These are phyloP conservation scores for Azorinus chamasolen DNA, from an alignment of 2,888 invertebrate species.

Conservation along the genomic window DNA sequence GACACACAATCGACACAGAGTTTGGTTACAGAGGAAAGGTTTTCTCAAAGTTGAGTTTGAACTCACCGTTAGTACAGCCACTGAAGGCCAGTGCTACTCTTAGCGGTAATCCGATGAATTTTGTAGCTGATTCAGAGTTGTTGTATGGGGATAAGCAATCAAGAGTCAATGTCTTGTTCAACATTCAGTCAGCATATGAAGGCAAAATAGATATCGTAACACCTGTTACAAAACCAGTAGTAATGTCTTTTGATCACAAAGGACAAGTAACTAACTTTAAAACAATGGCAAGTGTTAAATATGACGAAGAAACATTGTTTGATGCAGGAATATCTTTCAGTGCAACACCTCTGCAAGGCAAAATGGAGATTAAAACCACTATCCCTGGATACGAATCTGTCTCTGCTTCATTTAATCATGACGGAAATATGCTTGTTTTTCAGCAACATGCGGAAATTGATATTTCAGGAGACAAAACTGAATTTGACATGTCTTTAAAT, in stretches of 20 bases:
- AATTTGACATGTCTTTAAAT: slow-evolving; percentile 59
- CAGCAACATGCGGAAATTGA: slow-evolving; percentile 46
- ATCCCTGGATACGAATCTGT: slow-evolving; percentile 18
- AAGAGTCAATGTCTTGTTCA: slow-evolving; percentile 6
- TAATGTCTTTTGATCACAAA: slow-evolving; percentile 37
- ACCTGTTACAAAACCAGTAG: too few relatives aligned
- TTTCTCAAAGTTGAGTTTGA: too few relatives aligned
- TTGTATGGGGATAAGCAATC: not conserved
- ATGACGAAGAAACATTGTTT: slow-evolving; percentile 11
- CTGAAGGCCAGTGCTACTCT: too few relatives aligned
- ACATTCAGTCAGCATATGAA: slow-evolving; percentile 12
- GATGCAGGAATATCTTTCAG: slow-evolving; percentile 18
- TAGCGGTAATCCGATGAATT: too few relatives aligned
- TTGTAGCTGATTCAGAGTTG: too few relatives aligned
- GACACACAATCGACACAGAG: too few relatives aligned
- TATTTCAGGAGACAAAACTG: slow-evolving; percentile 50
- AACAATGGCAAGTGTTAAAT: not conserved
- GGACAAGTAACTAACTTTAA: slow-evolving; percentile 45
- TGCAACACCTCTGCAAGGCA: not conserved
- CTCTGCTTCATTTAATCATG: slow-evolving; percentile 37
- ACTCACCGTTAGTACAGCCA: too few relatives aligned
- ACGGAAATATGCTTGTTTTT: slow-evolving; percentile 33
- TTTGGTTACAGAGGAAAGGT: too few relatives aligned
- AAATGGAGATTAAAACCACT: not conserved
- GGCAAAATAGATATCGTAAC: not conserved